A percentile compares a stretch with the other conserved stretches of the same genome.
phyloP scores from a whole-genome alignment of 2,113 vertebrate genomes.

The Xenopus laevis region DNA sequence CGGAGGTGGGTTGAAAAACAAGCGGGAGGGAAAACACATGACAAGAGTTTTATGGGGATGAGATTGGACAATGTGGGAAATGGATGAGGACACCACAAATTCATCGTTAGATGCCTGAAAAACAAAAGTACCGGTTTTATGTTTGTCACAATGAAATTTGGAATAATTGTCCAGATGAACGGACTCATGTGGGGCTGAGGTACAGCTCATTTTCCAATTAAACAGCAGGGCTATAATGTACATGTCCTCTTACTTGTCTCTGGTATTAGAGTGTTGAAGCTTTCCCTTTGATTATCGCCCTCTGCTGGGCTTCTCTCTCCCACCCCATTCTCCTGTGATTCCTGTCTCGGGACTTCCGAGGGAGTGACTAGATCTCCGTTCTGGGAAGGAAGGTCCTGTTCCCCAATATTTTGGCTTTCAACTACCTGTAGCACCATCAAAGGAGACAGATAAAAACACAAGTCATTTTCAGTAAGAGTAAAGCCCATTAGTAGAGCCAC shows the following conservation, averaged over 20 bases:
- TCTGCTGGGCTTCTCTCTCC: conserved; percentile 63
- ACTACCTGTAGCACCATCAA: conserved; percentile 54
- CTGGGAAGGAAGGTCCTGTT: conserved; percentile 62
- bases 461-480: no score
- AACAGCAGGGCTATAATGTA: no score
- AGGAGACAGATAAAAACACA: not conserved
- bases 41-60: conserved; percentile 32
- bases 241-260: conserved; percentile 84
- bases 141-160: not conserved
- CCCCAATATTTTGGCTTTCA: conserved; percentile 69
- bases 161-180: no score
- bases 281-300: conserved; percentile 74
- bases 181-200: no score
- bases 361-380: conserved; percentile 58
- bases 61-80: conserved; percentile 52
- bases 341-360: conserved; percentile 52
- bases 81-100: conserved; percentile 82
- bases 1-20: conserved; percentile 28
- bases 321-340: conserved; percentile 75
- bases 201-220: no score
- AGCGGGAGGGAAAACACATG: conserved; percentile 38
- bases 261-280: conserved; percentile 84
- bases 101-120: conserved; percentile 97
- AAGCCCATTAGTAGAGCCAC: no score
- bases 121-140: conserved; percentile 70